phyloP scores from a whole-genome alignment of 2,888 invertebrate species.

The Keiferia lycopersicella region DNA sequence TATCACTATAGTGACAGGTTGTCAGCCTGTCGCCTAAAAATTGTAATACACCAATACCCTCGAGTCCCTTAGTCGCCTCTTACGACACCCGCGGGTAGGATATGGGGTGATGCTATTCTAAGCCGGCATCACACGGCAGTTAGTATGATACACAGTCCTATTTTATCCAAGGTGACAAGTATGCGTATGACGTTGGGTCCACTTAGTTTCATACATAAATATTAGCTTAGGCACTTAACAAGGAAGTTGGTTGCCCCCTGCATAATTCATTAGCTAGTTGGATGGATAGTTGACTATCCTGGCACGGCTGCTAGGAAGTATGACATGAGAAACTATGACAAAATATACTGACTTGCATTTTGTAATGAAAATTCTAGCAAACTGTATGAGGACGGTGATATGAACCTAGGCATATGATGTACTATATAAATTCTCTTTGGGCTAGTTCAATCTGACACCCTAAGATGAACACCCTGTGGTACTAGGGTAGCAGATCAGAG shows the following conservation, averaged over 20 bases:
- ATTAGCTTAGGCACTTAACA: constrained; percentile 17
- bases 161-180: constrained; percentile 3
- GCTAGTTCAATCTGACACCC: too few species aligned
- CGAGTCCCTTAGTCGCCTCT: too few species aligned
- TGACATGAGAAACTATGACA: background rate
- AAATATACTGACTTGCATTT: background rate
- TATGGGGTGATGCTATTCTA: too few species aligned
- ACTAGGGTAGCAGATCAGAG: too few species aligned
- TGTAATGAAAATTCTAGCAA: background rate
- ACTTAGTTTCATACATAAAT: constrained; percentile 21
- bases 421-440: too few species aligned
- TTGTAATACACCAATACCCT: too few species aligned
- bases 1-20: too few species aligned
- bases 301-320: constrained; percentile 12
- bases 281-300: constrained; percentile 7
- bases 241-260: constrained; percentile 9
- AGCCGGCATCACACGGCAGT: too few species aligned
- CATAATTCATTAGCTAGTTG: constrained; percentile 17
- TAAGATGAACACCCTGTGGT: too few species aligned
- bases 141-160: constrained; percentile 5
- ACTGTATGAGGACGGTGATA: background rate
- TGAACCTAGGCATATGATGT: too few species aligned
- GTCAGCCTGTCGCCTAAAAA: too few species aligned
- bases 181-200: constrained; percentile 12
- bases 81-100: too few species aligned